phyloP scores from a whole-genome alignment of 1,140 invertebrate genomes.

The Lucilia sericata region DNA sequence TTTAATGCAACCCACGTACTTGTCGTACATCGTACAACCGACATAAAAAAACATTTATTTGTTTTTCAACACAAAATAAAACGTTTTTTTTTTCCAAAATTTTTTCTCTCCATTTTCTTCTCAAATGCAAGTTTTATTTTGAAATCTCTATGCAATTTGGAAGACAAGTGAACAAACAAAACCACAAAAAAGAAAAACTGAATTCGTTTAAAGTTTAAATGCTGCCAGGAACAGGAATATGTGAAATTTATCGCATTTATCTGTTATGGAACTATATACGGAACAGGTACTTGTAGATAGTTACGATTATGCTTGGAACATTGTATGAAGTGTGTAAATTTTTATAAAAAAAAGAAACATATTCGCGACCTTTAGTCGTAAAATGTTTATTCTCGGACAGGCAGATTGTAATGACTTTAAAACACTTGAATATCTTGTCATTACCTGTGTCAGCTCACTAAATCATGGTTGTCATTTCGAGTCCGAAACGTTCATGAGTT shows the following conservation, averaged over 20 bases:
- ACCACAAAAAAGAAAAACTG: neutral
- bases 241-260: neutral
- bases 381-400: neutral
- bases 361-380: constrained; percentile 1
- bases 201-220: constrained; percentile 12
- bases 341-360: neutral
- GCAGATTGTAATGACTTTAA: neutral
- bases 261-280: neutral
- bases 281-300: neutral
- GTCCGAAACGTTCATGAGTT: neutral
- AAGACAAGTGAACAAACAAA: neutral
- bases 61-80: neutral
- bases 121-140: neutral
- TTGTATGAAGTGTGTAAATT: neutral
- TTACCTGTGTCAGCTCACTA: neutral
- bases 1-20: constrained; percentile 28
- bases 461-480: neutral
- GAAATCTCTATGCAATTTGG: neutral
- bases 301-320: neutral
- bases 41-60: neutral
- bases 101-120: neutral
- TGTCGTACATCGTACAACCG: neutral
- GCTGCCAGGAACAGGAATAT: neutral
- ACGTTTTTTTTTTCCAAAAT: neutral
- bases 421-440: constrained; percentile 7